These are phyloP conservation scores for Endotricha flammealis DNA, from an alignment of 2,888 invertebrate genomes.

Conservation along the genomic window DNA sequence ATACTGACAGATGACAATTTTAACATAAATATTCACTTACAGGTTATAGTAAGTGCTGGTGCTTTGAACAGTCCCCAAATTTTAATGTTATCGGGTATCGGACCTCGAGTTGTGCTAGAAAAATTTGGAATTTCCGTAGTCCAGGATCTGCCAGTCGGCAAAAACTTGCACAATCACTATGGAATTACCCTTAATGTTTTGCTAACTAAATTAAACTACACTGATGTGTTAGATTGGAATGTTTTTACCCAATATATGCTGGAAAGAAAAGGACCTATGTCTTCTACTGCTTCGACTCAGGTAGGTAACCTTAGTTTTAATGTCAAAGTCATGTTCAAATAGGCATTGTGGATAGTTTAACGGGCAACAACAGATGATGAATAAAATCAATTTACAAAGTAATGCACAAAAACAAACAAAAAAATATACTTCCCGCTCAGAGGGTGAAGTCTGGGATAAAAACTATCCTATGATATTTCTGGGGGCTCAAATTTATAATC, in stretches of 20 bases:
- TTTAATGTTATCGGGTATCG: slow-evolving; percentile 80
- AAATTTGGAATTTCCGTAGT: slow-evolving; percentile 70
- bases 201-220: slow-evolving; percentile 60
- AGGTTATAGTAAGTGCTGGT: slow-evolving; percentile 80
- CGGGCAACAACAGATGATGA: too few relatives aligned
- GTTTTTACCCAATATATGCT: slow-evolving; percentile 75
- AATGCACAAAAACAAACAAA: too few relatives aligned
- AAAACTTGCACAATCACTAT: slow-evolving; percentile 80
- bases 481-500: too few relatives aligned
- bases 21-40: too few relatives aligned
- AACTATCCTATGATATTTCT: too few relatives aligned
- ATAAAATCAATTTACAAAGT: too few relatives aligned
- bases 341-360: too few relatives aligned
- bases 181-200: slow-evolving; percentile 75
- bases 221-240: slow-evolving; percentile 76
- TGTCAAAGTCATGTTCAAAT: too few relatives aligned
- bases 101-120: slow-evolving; percentile 73
- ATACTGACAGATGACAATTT: too few relatives aligned
- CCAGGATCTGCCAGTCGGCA: slow-evolving; percentile 81
- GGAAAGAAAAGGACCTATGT: slow-evolving; percentile 76
- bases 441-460: too few relatives aligned
- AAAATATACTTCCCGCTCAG: too few relatives aligned
- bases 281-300: slow-evolving; percentile 81
- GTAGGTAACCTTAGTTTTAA: slow-evolving; percentile 30
- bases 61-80: slow-evolving; percentile 81